phyloP scores from a whole-genome alignment of 2,888 invertebrate species.

The Conomelus anceps region DNA sequence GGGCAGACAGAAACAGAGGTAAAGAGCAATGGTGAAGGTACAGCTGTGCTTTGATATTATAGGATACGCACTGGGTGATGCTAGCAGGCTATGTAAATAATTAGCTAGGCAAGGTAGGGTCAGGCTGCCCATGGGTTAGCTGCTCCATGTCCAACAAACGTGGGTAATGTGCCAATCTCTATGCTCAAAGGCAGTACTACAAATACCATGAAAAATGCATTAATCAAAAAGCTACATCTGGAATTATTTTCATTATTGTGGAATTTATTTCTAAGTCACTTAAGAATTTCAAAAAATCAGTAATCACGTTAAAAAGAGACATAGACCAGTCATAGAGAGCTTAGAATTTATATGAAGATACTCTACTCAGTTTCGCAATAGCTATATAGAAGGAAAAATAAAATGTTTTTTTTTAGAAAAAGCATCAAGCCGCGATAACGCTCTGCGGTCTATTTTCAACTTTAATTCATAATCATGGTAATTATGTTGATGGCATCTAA shows the following conservation, averaged over 20 bases:
- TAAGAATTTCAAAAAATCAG: background rate
- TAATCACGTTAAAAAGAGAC: background rate
- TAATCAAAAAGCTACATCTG: background rate
- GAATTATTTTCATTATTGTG: background rate
- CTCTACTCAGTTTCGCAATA: too few species aligned
- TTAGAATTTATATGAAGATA: too few species aligned
- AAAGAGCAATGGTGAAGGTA: background rate
- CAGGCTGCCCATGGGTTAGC: background rate
- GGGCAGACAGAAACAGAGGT: background rate
- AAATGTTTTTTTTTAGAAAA: too few species aligned
- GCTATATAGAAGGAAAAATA: too few species aligned
- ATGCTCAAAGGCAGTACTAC: slow-evolving; percentile 5
- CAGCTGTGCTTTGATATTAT: background rate
- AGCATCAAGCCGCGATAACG: too few species aligned
- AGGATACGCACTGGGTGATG: background rate
- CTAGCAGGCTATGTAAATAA: background rate
- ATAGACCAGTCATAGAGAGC: too few species aligned
- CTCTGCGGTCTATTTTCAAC: too few species aligned
- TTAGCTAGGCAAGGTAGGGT: background rate
- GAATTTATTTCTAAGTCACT: background rate
- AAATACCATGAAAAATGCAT: background rate
- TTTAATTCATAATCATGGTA: too few species aligned
- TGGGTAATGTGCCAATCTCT: background rate
- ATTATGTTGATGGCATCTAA: too few species aligned
- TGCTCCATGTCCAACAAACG: background rate